phyloP scores from a whole-genome alignment of 1,140 invertebrate species.

The Centruroides vittatus region DNA sequence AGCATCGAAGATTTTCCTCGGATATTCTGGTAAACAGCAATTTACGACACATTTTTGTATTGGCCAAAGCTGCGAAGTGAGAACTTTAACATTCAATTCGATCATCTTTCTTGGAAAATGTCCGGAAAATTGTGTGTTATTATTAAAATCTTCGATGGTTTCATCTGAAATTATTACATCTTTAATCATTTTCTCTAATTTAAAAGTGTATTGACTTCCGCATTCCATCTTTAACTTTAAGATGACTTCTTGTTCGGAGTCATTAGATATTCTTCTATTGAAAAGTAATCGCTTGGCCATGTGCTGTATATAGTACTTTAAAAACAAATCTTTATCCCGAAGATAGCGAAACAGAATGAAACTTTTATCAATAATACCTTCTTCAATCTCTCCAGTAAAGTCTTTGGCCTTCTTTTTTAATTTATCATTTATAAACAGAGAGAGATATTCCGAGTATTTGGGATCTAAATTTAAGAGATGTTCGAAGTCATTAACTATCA shows the following conservation, averaged over 20 bases:
- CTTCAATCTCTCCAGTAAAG: conserved; percentile 90
- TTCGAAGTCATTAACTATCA: conserved; percentile 98
- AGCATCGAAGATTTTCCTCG: conserved; percentile 81
- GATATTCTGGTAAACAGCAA: conserved; percentile 80
- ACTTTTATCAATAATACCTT: conserved; percentile 91
- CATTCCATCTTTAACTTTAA: conserved; percentile 99
- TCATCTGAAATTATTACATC: conserved; percentile 98
- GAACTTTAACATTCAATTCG: conserved; percentile 86
- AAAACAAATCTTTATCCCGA: conserved; percentile 99
- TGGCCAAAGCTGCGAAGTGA: conserved; percentile 99
- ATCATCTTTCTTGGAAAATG: conserved; percentile 57
- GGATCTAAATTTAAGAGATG: conserved; percentile 95
- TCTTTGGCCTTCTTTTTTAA: conserved; percentile 95
- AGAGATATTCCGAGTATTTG: conserved; percentile 96
- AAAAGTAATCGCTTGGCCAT: conserved; percentile 89
- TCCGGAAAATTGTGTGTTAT: conserved; percentile 32
- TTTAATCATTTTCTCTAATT: conserved; percentile 99
- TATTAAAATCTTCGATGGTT: conserved; percentile 96
- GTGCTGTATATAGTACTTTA: conserved; percentile 98
- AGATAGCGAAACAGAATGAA: conserved; percentile 98
- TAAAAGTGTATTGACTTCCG: conserved; percentile 98
- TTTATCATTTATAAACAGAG: conserved; percentile 97
- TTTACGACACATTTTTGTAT: conserved; percentile 79
- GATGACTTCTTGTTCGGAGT: conserved; percentile 99
- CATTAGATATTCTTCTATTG: conserved; percentile 96